Percentiles rank a stretch among this genome's conserved stretches.
Evolutionary conservation across 2,113 vertebrate species (phyloP).

Genomic region (Raja brachyura): DNA sequence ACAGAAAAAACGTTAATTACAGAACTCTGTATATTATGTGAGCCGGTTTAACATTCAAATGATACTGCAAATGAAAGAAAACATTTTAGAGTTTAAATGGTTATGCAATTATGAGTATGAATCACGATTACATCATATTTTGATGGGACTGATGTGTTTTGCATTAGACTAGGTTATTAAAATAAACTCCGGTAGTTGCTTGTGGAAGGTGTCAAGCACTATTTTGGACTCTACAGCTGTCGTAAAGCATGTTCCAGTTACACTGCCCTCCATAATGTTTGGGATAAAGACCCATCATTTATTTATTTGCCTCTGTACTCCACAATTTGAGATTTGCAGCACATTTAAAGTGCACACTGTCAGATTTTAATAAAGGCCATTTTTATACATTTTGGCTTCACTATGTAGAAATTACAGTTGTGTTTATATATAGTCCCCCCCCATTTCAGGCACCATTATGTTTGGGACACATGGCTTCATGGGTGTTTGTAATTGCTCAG

Average conservation of each 20-base stretch:
- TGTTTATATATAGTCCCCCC: too few relatives aligned
- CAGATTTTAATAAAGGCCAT: too few relatives aligned
- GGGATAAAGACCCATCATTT: too few relatives aligned
- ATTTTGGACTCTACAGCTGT: constrained; percentile 1
- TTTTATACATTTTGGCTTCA: too few relatives aligned
- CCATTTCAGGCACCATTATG: too few relatives aligned
- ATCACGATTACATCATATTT: not conserved
- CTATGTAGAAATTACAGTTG: too few relatives aligned
- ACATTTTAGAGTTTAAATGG: not conserved
- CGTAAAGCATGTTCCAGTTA: not conserved
- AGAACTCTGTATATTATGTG: not conserved
- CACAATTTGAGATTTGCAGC: too few relatives aligned
- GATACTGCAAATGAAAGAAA: not conserved
- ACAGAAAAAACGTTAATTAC: not conserved
- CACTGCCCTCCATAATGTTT: too few relatives aligned
- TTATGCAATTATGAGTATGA: not conserved
- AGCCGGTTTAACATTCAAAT: not conserved
- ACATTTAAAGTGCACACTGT: too few relatives aligned
- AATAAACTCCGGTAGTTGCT: not conserved
- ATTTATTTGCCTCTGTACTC: too few relatives aligned
- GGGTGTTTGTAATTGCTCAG: too few relatives aligned
- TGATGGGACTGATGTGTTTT: not conserved
- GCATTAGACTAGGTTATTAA: not conserved
- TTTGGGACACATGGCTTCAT: too few relatives aligned
- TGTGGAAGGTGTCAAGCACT: not conserved